phyloP scores from a whole-genome alignment of 2,113 vertebrate species.

The Xiphophorus maculatus region DNA sequence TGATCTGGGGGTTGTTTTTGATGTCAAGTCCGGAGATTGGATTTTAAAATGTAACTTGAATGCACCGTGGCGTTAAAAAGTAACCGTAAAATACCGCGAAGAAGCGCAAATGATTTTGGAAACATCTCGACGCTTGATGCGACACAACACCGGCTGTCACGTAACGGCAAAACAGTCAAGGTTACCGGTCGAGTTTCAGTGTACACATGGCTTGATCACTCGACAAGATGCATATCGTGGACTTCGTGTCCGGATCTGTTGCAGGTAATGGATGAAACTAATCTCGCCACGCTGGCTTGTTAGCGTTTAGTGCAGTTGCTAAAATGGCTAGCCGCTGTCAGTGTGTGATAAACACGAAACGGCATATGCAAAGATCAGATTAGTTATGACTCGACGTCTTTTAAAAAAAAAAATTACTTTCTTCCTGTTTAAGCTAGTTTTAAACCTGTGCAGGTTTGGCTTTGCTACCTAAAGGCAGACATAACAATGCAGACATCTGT shows the following conservation, averaged over 20 bases:
- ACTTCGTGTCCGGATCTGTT: constrained; percentile 93
- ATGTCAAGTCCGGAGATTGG: too few species aligned
- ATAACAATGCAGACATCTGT: too few species aligned
- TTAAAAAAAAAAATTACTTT: background rate
- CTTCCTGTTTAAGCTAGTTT: background rate
- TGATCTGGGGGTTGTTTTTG: too few species aligned
- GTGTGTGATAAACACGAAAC: background rate
- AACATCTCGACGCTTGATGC: background rate
- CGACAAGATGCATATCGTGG: constrained; percentile 80
- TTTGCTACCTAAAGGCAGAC: too few species aligned
- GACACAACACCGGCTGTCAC: constrained; percentile 9
- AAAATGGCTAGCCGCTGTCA: constrained; percentile 3
- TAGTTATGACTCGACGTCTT: background rate
- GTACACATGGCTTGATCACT: background rate
- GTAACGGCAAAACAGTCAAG: constrained; percentile 39
- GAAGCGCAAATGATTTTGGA: background rate
- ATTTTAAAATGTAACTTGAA: background rate
- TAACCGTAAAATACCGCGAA: background rate
- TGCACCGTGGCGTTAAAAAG: background rate
- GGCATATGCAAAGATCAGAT: background rate
- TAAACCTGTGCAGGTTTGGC: background rate
- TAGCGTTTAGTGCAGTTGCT: background rate
- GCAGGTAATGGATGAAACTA: constrained; percentile 83
- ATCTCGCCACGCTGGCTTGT: background rate
- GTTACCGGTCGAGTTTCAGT: constrained; percentile 37